These are phyloP conservation scores for Hoplodrina ambigua DNA, from an alignment of 2,888 invertebrate genomes.

Conservation along the genomic window DNA sequence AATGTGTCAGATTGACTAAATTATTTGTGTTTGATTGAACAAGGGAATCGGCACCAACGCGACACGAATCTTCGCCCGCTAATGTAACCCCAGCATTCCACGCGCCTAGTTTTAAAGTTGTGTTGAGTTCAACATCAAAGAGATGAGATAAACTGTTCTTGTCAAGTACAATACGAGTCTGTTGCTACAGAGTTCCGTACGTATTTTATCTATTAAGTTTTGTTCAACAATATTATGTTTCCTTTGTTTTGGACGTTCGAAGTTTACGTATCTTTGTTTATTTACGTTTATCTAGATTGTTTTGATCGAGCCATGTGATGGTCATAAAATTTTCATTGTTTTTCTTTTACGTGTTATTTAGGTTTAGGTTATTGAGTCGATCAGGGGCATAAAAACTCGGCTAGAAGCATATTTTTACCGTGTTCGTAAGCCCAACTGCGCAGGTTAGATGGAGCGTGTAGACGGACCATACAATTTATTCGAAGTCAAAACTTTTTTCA, in stretches of 20 bases:
- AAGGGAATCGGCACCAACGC: too few species aligned
- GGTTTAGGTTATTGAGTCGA: not conserved
- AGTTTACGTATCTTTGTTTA: conserved; percentile 32
- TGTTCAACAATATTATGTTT: not conserved
- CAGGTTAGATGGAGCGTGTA: too few species aligned
- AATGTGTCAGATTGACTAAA: too few species aligned
- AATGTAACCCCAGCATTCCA: not conserved
- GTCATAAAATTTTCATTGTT: conserved; percentile 32
- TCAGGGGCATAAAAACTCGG: not conserved
- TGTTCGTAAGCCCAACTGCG: too few species aligned
- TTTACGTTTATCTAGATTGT: conserved; percentile 33
- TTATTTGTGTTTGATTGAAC: too few species aligned
- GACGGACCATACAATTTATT: too few species aligned
- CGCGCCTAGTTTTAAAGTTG: not conserved
- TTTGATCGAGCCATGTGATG: conserved; percentile 32
- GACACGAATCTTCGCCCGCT: too few species aligned
- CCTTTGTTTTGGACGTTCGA: conserved; percentile 1
- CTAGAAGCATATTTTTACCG: too few species aligned
- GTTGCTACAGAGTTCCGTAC: conserved; percentile 14
- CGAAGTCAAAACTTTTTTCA: too few species aligned
- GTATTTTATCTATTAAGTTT: not conserved
- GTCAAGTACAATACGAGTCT: not conserved
- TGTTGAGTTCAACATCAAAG: conserved; percentile 32
- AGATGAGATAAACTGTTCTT: conserved; percentile 12
- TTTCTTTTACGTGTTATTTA: not conserved